phyloP scores from a whole-genome alignment of 1,140 invertebrate genomes.

The Adelges cooleyi region DNA sequence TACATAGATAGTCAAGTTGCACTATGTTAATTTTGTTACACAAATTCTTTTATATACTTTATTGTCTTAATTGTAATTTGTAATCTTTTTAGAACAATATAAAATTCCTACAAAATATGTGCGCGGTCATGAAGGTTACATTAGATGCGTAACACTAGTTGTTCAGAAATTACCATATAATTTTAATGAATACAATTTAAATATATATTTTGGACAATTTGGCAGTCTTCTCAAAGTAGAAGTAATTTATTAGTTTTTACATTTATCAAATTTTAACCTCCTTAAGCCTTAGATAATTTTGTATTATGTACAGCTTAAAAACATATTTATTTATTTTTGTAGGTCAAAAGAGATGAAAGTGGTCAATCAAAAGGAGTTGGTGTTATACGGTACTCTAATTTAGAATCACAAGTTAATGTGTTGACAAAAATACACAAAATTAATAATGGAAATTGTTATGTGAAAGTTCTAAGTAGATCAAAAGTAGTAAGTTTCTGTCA shows the following conservation, averaged over 20 bases:
- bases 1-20: too few relatives aligned
- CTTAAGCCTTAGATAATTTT: too few relatives aligned
- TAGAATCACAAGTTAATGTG: constrained; percentile 51
- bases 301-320: not conserved
- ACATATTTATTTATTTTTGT: constrained; percentile 30
- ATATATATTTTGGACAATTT: constrained; percentile 90
- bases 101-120: too few relatives aligned
- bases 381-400: constrained; percentile 65
- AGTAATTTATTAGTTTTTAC: constrained; percentile 42
- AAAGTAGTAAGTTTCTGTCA: constrained; percentile 41
- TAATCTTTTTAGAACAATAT: too few relatives aligned
- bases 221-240: constrained; percentile 94
- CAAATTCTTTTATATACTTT: too few relatives aligned
- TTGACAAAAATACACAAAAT: constrained; percentile 59
- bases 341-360: constrained; percentile 60
- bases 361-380: constrained; percentile 73
- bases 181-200: constrained; percentile 87
- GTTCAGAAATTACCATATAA: constrained; percentile 94
- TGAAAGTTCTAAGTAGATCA: constrained; percentile 63
- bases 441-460: constrained; percentile 68
- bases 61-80: too few relatives aligned
- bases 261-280: not conserved
- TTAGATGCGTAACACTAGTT: too few relatives aligned
- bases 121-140: too few relatives aligned
- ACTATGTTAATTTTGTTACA: too few relatives aligned